phyloP scores from a whole-genome alignment of 2,797 vertebrate species.

The Tragopan temminckii region DNA sequence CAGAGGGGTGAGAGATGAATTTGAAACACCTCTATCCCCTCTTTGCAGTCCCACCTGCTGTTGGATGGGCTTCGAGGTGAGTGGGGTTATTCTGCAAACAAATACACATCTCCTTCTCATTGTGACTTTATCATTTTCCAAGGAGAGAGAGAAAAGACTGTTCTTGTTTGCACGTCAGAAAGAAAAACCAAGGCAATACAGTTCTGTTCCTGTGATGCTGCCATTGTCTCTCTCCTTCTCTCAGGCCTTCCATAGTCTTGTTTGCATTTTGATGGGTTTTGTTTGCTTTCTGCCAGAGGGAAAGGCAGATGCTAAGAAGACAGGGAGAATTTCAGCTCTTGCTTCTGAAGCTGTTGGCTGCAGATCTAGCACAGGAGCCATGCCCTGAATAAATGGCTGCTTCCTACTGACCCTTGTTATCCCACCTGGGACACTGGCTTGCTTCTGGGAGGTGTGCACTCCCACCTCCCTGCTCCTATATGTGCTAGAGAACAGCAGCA shows the following conservation, averaged over 20 bases:
- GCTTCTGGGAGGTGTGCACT: neutral
- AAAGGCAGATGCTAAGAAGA: neutral
- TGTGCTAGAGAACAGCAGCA: rapidly evolving
- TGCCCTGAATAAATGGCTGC: neutral
- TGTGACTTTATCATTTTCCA: neutral
- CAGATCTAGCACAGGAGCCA: neutral
- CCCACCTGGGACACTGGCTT: neutral
- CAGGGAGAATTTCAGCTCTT: neutral
- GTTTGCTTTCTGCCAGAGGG: neutral
- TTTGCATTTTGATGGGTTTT: slow-evolving; percentile 16
- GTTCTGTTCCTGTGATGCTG: neutral
- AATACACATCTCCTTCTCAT: neutral
- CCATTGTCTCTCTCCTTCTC: rapidly evolving
- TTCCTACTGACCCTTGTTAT: neutral
- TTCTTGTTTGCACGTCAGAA: neutral
- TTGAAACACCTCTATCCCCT: neutral
- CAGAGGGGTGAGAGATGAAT: neutral
- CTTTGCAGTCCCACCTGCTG: neutral
- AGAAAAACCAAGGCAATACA: neutral
- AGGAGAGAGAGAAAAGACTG: neutral
- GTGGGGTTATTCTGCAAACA: neutral
- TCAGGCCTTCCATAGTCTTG: neutral
- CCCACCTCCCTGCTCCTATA: neutral
- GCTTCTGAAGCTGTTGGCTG: neutral
- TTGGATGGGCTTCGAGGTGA: neutral